Percentiles rank a stretch among this genome's conserved stretches.
Evolutionary conservation across 1,140 invertebrate species (phyloP).

Genomic region (Achroia grisella): DNA sequence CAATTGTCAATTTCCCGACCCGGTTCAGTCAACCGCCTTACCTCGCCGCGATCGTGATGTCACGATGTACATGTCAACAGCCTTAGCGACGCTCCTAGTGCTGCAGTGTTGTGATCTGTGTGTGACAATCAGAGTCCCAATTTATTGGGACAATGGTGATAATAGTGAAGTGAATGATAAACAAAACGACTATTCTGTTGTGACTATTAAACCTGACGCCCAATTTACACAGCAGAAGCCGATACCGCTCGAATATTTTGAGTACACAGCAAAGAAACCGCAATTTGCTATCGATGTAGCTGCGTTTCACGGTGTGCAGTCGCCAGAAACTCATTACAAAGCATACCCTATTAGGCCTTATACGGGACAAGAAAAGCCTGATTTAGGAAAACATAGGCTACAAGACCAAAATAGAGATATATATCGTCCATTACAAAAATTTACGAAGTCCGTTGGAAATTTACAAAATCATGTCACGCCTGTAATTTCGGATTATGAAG

Average conservation of each 20-base stretch:
- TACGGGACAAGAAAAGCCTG: constrained; percentile 33
- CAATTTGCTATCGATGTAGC: constrained; percentile 54
- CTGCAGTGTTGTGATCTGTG: constrained; percentile 43
- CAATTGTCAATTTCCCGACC: constrained; percentile 27
- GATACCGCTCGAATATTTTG: constrained; percentile 45
- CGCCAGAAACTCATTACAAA: constrained; percentile 44
- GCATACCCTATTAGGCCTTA: constrained; percentile 42
- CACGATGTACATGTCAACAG: constrained; percentile 40
- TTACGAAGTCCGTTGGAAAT: constrained; percentile 26
- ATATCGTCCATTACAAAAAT: constrained; percentile 36
- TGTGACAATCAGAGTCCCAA: constrained; percentile 46
- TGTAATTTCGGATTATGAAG: constrained; percentile 41
- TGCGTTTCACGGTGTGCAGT: constrained; percentile 37
- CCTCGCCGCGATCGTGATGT: constrained; percentile 47
- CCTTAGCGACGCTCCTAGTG: constrained; percentile 30
- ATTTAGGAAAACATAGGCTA: constrained; percentile 44
- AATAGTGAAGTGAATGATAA: constrained; percentile 40
- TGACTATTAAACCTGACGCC: constrained; percentile 9
- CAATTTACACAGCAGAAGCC: constrained; percentile 12
- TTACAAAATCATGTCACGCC: constrained; percentile 25
- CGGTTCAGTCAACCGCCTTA: constrained; percentile 50
- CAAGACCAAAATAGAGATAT: constrained; percentile 25
- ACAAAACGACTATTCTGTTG: constrained; percentile 22
- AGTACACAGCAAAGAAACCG: constrained; percentile 54
- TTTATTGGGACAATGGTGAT: constrained; percentile 36